Percentiles rank a stretch among this genome's conserved stretches.
Conservation (phyloP, 2,797 vertebrate species). For the Mormyrus proboscirostris region DNA sequence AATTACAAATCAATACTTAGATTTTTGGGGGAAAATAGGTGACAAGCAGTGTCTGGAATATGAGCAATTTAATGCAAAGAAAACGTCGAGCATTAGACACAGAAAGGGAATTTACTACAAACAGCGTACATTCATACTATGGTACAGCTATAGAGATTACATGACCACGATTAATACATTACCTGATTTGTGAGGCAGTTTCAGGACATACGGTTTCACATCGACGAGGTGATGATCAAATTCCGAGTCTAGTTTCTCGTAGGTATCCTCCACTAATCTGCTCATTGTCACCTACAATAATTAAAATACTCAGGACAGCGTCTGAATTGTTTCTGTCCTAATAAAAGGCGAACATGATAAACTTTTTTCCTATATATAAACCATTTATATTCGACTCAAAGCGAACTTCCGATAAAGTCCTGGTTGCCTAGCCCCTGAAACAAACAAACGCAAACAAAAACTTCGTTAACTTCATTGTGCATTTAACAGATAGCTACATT, state of each 20-base stretch:
- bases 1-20: neutral
- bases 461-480: neutral
- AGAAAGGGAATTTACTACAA: neutral
- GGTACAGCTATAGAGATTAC: neutral
- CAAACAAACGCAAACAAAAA: neutral
- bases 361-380: neutral
- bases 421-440: neutral
- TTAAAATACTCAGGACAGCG: neutral
- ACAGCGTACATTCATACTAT: neutral
- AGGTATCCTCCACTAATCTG: constrained; percentile 63
- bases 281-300: constrained; percentile 57
- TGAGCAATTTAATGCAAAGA: neutral
- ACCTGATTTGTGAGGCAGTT: constrained; percentile 75
- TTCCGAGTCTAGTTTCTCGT: constrained; percentile 75
- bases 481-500: neutral
- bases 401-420: neutral
- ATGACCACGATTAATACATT: neutral
- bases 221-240: constrained; percentile 80
- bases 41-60: neutral
- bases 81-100: neutral
- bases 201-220: constrained; percentile 85
- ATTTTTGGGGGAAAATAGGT: neutral
- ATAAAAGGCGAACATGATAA: neutral
- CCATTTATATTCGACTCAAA: neutral
- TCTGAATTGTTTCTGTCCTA: neutral